Conservation (phyloP, 1,140 invertebrate genomes). For the Druon quercuslanigerum region DNA sequence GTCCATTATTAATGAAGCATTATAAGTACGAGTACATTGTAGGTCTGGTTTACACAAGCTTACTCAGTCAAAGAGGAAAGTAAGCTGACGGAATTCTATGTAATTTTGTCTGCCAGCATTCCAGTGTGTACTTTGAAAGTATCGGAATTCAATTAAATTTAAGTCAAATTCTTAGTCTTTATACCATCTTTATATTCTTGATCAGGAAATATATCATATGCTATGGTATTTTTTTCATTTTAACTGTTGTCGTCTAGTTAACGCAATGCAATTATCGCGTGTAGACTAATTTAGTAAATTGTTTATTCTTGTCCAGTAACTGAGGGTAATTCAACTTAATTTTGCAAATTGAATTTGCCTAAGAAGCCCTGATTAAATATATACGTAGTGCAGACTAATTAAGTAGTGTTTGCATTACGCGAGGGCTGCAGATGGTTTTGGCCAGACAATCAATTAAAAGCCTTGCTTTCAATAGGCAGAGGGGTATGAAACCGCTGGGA, state of each 20-base stretch:
- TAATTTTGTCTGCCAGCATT: conserved; percentile 2
- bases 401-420: conserved; percentile 25
- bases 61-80: conserved; percentile 7
- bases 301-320: conserved; percentile 8
- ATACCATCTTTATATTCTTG: too few species aligned
- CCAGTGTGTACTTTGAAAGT: background rate
- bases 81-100: conserved; percentile 1
- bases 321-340: conserved; percentile 25
- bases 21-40: conserved; percentile 21
- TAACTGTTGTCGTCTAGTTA: too few species aligned
- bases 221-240: background rate
- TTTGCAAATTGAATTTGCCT: conserved; percentile 24
- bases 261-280: background rate
- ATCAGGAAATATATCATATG: too few species aligned
- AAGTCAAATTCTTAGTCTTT: background rate
- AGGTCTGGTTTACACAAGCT: background rate
- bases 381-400: conserved; percentile 21
- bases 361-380: conserved; percentile 31
- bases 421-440: conserved; percentile 31
- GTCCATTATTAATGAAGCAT: conserved; percentile 15
- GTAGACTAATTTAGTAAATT: conserved; percentile 15
- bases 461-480: conserved; percentile 20
- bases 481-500: conserved; percentile 20
- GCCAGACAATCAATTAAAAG: conserved; percentile 30
- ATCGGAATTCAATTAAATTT: conserved; percentile 24